These are phyloP conservation scores for Phragmatobia fuliginosa DNA, from an alignment of 2,888 invertebrate genomes.

Conservation along the genomic window DNA sequence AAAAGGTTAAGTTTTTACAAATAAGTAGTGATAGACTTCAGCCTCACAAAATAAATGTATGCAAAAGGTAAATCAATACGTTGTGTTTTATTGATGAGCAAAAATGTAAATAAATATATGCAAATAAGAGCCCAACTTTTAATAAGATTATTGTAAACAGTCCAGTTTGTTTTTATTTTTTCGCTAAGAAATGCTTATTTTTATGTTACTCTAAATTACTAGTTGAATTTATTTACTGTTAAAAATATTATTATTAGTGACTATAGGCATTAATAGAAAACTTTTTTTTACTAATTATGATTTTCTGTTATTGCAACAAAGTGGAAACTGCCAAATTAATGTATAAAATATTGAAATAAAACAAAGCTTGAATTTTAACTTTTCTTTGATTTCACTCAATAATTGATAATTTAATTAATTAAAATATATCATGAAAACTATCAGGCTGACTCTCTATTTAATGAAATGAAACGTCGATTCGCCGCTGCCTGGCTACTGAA, in stretches of 20 bases:
- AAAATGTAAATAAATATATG: not conserved
- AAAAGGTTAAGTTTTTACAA: too few relatives aligned
- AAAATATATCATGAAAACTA: too few relatives aligned
- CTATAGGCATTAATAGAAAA: constrained; percentile 51
- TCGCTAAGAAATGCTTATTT: constrained; percentile 42
- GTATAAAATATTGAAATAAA: constrained; percentile 74
- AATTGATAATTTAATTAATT: too few relatives aligned
- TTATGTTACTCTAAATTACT: constrained; percentile 18
- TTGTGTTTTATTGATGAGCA: not conserved
- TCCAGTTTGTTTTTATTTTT: constrained; percentile 4
- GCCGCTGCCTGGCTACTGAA: too few relatives aligned
- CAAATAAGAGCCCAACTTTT: not conserved
- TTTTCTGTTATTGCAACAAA: constrained; percentile 65
- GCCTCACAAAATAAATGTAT: not conserved
- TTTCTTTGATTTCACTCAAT: constrained; percentile 28
- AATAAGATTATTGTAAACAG: not conserved
- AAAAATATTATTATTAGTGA: constrained; percentile 36
- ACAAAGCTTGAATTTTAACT: constrained; percentile 61
- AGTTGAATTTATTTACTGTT: constrained; percentile 34
- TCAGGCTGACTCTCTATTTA: too few relatives aligned
- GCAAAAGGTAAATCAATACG: not conserved
- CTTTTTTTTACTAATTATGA: constrained; percentile 52
- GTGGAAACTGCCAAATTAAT: constrained; percentile 77
- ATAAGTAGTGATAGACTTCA: not conserved
- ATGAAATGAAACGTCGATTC: too few relatives aligned